Evolutionary conservation across 1,140 invertebrate species (phyloP).

Genomic region (Magallana gigas): DNA sequence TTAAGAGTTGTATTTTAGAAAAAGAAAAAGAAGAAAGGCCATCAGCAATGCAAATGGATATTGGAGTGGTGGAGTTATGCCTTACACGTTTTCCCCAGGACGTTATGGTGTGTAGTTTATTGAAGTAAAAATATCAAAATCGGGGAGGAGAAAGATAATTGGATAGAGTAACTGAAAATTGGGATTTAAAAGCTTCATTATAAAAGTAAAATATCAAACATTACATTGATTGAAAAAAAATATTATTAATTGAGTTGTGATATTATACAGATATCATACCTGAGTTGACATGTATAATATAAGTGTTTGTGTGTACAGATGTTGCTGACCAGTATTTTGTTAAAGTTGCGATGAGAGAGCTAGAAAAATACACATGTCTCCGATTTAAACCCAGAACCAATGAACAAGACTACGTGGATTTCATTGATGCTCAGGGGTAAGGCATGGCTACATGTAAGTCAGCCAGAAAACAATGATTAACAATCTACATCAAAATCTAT

Average conservation of each 20-base stretch:
- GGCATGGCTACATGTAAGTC: not conserved
- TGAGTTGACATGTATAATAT: not conserved
- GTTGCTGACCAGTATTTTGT: constrained; percentile 50
- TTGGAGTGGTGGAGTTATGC: not conserved
- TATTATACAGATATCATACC: no score
- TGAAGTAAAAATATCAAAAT: not conserved
- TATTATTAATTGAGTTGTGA: no score
- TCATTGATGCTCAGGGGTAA: constrained; percentile 66
- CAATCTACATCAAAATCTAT: no score
- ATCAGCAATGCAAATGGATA: not conserved
- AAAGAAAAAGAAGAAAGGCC: constrained; percentile 54
- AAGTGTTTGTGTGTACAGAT: constrained; percentile 40
- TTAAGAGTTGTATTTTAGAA: not conserved
- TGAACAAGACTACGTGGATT: constrained; percentile 54
- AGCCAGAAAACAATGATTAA: no score
- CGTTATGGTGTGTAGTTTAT: not conserved
- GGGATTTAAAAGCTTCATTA: no score
- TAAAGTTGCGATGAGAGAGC: constrained; percentile 62
- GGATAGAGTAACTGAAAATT: not conserved
- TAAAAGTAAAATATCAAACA: no score
- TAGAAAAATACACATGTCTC: constrained; percentile 68
- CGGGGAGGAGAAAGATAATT: not conserved
- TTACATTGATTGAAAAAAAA: no score
- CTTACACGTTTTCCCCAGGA: not conserved
- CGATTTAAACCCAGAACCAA: constrained; percentile 49